Conservation (phyloP, 2,888 invertebrate species). For the Epinotia demarniana region DNA sequence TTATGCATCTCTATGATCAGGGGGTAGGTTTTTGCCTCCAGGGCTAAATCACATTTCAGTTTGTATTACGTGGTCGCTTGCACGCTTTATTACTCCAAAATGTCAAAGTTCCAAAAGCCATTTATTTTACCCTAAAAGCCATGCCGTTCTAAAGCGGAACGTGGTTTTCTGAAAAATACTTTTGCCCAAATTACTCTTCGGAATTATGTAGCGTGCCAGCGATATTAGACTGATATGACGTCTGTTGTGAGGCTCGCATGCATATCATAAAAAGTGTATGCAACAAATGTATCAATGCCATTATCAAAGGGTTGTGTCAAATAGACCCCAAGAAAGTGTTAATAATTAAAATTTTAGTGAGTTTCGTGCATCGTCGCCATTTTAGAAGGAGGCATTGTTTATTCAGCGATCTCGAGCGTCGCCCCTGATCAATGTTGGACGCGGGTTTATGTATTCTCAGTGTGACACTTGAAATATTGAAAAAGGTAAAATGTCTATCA, state of each 20-base stretch:
- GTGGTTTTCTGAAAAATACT: too few relatives aligned
- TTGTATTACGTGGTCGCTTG: background rate
- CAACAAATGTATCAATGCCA: too few relatives aligned
- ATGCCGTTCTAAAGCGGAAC: too few relatives aligned
- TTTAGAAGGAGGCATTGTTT: slow-evolving; percentile 51
- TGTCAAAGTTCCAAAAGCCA: slow-evolving; percentile 2
- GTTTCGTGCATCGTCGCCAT: slow-evolving; percentile 38
- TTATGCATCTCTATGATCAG: background rate
- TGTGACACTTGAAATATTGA: slow-evolving; percentile 45
- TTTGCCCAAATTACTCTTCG: too few relatives aligned
- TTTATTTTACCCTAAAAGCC: background rate
- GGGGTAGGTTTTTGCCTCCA: background rate
- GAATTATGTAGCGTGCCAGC: too few relatives aligned
- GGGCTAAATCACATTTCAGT: background rate
- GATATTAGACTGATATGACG: too few relatives aligned
- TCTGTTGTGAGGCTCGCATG: too few relatives aligned
- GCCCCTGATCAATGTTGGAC: slow-evolving; percentile 58
- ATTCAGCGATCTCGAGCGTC: slow-evolving; percentile 55
- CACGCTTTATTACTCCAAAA: too few relatives aligned
- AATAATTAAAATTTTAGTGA: slow-evolving; percentile 25
- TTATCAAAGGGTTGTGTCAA: too few relatives aligned
- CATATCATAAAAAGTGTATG: too few relatives aligned
- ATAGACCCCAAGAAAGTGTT: background rate
- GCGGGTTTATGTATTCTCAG: slow-evolving; percentile 49
- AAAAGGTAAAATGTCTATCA: slow-evolving; percentile 36